A percentile compares a stretch with the other conserved stretches of the same genome.
These are phyloP conservation scores for Macropus fuliginosus DNA, from an alignment of 2,797 vertebrate species.

Conservation along the genomic window DNA sequence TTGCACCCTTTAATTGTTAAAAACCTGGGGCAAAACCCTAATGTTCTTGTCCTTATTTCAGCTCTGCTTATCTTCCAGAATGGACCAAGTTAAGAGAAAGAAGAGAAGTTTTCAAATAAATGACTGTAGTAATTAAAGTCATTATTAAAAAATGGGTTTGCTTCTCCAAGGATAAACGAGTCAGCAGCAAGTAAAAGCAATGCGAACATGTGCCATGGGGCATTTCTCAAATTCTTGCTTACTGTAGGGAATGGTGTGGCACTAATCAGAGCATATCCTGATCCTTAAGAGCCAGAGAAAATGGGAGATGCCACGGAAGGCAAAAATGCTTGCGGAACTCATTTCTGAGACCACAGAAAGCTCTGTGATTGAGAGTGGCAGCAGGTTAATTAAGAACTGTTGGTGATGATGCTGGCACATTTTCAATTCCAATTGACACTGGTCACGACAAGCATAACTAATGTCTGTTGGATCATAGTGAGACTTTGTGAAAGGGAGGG, in stretches of 20 bases:
- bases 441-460: constrained; percentile 45
- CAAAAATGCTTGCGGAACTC: constrained; percentile 44
- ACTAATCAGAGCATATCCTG: constrained; percentile 48
- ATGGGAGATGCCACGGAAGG: constrained; percentile 33
- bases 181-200: constrained; percentile 67
- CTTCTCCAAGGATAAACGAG: constrained; percentile 47
- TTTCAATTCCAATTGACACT: constrained; percentile 60
- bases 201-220: constrained; percentile 12
- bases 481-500: constrained; percentile 9
- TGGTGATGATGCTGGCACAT: constrained; percentile 27
- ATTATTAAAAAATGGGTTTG: constrained; percentile 53
- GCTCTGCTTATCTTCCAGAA: constrained; percentile 5
- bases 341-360: constrained; percentile 45
- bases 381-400: constrained; percentile 59
- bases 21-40: neutral
- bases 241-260: constrained; percentile 45
- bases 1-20: neutral
- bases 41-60: neutral
- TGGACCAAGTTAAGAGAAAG: constrained; percentile 28
- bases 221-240: constrained; percentile 65
- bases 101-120: constrained; percentile 19
- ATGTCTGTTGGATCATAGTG: constrained; percentile 8
- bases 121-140: constrained; percentile 41
- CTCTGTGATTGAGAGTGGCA: constrained; percentile 28
- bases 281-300: constrained; percentile 57